Conservation (phyloP, 2,113 vertebrate genomes). For the Hucho hucho region DNA sequence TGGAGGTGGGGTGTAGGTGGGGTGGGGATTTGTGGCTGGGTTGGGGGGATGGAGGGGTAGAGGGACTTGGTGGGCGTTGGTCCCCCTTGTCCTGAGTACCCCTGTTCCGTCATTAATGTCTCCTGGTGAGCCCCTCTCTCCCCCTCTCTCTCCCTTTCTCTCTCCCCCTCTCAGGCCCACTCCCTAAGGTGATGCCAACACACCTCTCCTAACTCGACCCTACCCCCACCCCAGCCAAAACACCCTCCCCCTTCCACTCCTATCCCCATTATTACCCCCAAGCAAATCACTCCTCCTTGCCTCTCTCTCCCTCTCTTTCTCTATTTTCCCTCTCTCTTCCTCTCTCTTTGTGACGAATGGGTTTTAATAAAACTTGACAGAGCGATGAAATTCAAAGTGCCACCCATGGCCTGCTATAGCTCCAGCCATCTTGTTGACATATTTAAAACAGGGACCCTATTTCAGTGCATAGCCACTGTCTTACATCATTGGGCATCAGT, state of each 20-base stretch:
- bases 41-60: constrained; percentile 29
- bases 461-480: constrained; percentile 46
- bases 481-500: constrained; percentile 62
- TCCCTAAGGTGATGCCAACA: too few relatives aligned
- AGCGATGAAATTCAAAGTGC: constrained; percentile 80
- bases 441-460: constrained; percentile 71
- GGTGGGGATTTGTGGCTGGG: constrained; percentile 35
- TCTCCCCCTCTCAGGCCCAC: constrained; percentile 23
- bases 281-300: constrained; percentile 28
- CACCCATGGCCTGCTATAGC: constrained; percentile 67
- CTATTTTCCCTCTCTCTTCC: constrained; percentile 22
- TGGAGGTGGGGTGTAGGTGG: constrained; percentile 42
- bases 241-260: constrained; percentile 32
- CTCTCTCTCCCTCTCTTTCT: constrained; percentile 29
- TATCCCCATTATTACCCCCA: constrained; percentile 29
- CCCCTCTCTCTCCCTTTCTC: constrained; percentile 43
- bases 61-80: too few relatives aligned
- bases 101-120: constrained; percentile 73
- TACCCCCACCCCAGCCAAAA: constrained; percentile 21
- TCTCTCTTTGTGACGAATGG: constrained; percentile 72
- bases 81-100: constrained; percentile 58
- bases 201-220: constrained; percentile 40
- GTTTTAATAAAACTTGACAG: constrained; percentile 81
- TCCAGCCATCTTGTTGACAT: constrained; percentile 64
- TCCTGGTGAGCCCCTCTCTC: constrained; percentile 54